Percentiles rank a stretch among this genome's conserved stretches.
phyloP scores from a whole-genome alignment of 1,140 invertebrate genomes.

The Platyscapa corneri region DNA sequence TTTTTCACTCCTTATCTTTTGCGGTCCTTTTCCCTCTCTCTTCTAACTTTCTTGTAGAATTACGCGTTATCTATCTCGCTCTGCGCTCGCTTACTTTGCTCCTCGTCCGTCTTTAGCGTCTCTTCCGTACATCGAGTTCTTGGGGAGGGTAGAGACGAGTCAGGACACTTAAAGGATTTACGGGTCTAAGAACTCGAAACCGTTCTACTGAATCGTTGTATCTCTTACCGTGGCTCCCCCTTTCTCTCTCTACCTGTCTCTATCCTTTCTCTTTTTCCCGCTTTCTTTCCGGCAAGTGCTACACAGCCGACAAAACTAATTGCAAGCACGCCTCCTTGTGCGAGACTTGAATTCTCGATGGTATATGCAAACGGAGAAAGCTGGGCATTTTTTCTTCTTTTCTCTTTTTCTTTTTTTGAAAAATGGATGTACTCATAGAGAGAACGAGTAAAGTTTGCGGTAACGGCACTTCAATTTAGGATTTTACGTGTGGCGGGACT shows the following conservation, averaged over 20 bases:
- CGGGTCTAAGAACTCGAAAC: slow-evolving; percentile 67
- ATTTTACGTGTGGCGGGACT: slow-evolving; percentile 17
- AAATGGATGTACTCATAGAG: background rate
- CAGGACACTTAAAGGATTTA: slow-evolving; percentile 70
- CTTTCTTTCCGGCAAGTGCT: slow-evolving; percentile 19
- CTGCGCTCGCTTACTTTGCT: slow-evolving; percentile 56
- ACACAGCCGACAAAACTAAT: slow-evolving; percentile 53
- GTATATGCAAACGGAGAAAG: slow-evolving; percentile 25
- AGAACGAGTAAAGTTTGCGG: slow-evolving; percentile 39
- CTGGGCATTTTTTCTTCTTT: background rate
- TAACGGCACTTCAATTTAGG: slow-evolving; percentile 27
- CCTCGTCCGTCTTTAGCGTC: slow-evolving; percentile 46
- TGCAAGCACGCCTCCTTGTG: slow-evolving; percentile 49
- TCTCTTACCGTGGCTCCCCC: slow-evolving; percentile 26
- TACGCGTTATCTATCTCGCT: slow-evolving; percentile 18
- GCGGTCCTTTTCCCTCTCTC: background rate
- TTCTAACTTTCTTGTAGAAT: slow-evolving; percentile 6
- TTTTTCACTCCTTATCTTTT: slow-evolving; percentile 44
- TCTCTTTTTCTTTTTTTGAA: background rate
- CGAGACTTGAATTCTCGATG: slow-evolving; percentile 47
- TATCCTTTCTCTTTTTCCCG: slow-evolving; percentile 33
- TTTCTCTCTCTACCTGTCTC: slow-evolving; percentile 33
- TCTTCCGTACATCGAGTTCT: slow-evolving; percentile 17
- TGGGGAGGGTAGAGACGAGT: slow-evolving; percentile 57
- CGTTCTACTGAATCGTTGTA: slow-evolving; percentile 51